A percentile compares a stretch with the other conserved stretches of the same genome.
Evolutionary conservation across 2,113 vertebrate species (phyloP).

Genomic region (Zonotrichia leucophrys): DNA sequence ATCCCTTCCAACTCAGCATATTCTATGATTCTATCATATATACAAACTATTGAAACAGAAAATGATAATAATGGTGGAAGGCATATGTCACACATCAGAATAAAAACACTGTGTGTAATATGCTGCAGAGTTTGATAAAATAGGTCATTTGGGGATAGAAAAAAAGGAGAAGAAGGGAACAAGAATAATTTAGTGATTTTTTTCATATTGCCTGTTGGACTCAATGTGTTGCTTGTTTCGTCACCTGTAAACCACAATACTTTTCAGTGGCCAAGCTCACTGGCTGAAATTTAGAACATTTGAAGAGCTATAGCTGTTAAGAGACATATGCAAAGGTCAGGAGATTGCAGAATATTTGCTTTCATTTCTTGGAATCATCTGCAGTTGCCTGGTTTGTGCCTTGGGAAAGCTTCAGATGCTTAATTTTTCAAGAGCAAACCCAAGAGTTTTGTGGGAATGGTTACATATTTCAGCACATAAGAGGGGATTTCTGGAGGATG

Average conservation of each 20-base stretch:
- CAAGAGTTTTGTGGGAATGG: neutral
- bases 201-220: neutral
- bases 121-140: neutral
- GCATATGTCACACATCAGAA: neutral
- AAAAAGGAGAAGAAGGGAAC: neutral
- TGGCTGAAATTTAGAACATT: neutral
- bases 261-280: neutral
- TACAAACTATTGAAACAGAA: neutral
- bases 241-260: neutral
- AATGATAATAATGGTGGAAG: neutral
- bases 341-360: neutral
- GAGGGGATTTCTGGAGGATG: neutral
- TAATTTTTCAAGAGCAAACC: neutral
- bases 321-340: accelerated
- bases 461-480: neutral
- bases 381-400: neutral
- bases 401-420: neutral
- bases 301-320: neutral
- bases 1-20: neutral
- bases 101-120: neutral
- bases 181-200: neutral
- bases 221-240: neutral
- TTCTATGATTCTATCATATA: neutral
- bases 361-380: neutral
- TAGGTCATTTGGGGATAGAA: neutral